Conservation (phyloP, 1,140 invertebrate species). For the Papilio glaucus region DNA sequence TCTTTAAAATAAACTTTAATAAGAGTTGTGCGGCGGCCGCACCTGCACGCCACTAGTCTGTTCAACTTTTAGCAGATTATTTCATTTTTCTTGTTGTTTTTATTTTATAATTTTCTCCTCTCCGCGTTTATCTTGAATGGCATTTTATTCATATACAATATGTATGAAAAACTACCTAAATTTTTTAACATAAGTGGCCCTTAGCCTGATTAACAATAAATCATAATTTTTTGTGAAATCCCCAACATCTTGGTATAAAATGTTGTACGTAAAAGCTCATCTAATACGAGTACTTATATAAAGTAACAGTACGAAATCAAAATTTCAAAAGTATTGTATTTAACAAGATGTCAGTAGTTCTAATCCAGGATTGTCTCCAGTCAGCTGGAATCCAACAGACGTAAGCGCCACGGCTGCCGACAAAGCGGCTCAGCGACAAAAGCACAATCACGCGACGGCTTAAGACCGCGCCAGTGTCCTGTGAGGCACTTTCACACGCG, state of each 20-base stretch:
- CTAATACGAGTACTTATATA: too few species aligned
- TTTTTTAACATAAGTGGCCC: too few species aligned
- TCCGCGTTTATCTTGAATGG: too few species aligned
- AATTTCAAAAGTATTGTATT: not conserved
- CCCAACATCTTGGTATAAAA: too few species aligned
- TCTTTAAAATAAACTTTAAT: conserved; percentile 19
- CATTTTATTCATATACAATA: not conserved
- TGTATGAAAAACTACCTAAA: too few species aligned
- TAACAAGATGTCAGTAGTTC: conserved; percentile 16
- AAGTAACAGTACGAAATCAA: not conserved
- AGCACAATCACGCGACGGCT: conserved; percentile 12
- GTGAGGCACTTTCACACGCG: not conserved
- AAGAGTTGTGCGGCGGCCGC: conserved; percentile 8
- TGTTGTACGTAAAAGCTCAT: too few species aligned
- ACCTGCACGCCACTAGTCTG: not conserved
- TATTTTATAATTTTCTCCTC: not conserved
- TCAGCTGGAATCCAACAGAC: not conserved
- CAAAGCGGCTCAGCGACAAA: not conserved
- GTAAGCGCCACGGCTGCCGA: not conserved
- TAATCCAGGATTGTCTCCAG: conserved; percentile 5
- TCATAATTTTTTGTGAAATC: too few species aligned
- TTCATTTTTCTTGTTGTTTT: not conserved
- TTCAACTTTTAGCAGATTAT: conserved; percentile 10
- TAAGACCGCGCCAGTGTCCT: not conserved
- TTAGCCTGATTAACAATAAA: too few species aligned